phyloP scores from a whole-genome alignment of 2,113 vertebrate species.

The Thalassoma bifasciatum region DNA sequence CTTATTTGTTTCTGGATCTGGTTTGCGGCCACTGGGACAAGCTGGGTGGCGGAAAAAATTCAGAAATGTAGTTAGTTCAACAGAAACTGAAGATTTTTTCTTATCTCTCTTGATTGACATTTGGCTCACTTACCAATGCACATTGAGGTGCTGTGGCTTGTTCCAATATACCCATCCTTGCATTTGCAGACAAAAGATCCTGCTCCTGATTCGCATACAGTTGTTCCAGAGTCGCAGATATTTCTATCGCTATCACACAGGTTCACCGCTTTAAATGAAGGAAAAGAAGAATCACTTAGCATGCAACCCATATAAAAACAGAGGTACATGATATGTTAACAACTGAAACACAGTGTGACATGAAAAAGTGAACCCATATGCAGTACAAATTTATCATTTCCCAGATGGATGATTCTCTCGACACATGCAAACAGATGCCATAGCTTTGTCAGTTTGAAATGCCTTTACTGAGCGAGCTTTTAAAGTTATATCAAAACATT shows the following conservation, averaged over 20 bases:
- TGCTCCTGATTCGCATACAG: fast-evolving
- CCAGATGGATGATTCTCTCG: no score
- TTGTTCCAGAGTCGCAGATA: background rate
- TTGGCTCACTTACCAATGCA: constrained; percentile 58
- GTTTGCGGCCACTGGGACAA: constrained; percentile 61
- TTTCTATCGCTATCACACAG: background rate
- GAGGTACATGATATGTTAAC: background rate
- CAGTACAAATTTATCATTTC: no score
- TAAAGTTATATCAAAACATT: no score
- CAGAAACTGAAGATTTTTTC: background rate
- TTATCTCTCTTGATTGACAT: background rate
- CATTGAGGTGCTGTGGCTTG: fast-evolving
- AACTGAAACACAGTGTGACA: background rate
- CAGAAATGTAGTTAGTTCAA: background rate
- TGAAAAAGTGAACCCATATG: no score
- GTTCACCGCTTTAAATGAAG: background rate
- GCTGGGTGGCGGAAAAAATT: constrained; percentile 42
- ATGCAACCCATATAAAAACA: background rate
- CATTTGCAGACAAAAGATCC: constrained; percentile 29
- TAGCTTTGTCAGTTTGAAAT: no score
- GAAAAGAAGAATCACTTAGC: background rate
- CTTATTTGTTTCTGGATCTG: fast-evolving
- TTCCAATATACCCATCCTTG: fast-evolving
- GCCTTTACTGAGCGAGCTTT: no score
- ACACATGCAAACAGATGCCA: no score